Evolutionary conservation across 2,888 invertebrate genomes (phyloP), one percentile per base, ranked within the genome.

Genomic region (Aphidoletes aphidimyza): DNA sequence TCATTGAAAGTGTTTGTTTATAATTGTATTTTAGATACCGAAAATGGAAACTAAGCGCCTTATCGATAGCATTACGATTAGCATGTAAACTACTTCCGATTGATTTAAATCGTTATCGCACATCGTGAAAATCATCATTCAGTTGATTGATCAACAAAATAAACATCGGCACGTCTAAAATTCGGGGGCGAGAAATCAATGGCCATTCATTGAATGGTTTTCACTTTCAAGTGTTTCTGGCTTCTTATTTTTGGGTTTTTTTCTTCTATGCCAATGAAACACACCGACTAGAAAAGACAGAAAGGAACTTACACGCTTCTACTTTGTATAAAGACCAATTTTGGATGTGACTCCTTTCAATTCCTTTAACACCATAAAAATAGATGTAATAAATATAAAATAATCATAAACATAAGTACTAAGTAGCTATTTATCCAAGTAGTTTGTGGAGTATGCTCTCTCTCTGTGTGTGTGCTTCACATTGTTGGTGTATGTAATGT

Each of bases 311-410:
- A n/a, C 69, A 30, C 2, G 69, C 69, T 69, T 14, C 34, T 69
- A 69, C 17, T 69, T 69, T 69, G 69, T 69, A 54, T 54, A 69
- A 69, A 30, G 30, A 2, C 26, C 34, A 14, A 0, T 69, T 54
- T 26, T 69, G 69, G 30, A 30, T 30, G 69, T 30, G 69, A 69
- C 69, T 69, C 69, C 69, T 69, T 69, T 69, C 69, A 69, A 30
- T 69, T 69, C 69, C 69, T 69, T 69, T 69, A 69, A 69, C 69
- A 69, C 69, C 69, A 69, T 69, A 69, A 69, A 69, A 69, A 69
- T 69, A 69, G 69, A 69, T 69, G 69, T 69, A 69, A 69, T 69
- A 69, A 69, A 69, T 69, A 69, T 69, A 69, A 69, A 69, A 69
- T 69, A 69, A 69, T 69, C 69, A 69, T 69, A 69, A 69, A 69